Evolutionary conservation across 2,888 invertebrate species (phyloP).

Genomic region (Drosophila ezoana): DNA sequence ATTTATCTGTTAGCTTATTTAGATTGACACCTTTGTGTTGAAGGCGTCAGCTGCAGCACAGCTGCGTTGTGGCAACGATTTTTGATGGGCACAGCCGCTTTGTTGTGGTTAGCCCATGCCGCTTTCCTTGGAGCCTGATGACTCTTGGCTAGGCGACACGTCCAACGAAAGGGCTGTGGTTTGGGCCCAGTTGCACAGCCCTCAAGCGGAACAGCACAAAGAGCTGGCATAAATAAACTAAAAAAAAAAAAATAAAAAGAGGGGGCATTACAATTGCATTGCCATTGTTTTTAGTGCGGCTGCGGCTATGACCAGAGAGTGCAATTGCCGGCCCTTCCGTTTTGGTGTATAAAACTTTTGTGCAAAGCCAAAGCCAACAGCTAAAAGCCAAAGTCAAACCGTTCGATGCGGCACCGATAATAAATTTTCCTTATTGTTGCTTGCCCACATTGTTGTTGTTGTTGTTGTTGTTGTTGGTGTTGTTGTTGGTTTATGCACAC

Average conservation of each 20-base stretch:
- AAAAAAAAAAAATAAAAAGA: conserved; percentile 26
- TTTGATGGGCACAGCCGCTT: conserved; percentile 32
- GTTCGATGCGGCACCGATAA: conserved; percentile 75
- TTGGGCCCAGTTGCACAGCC: conserved; percentile 20
- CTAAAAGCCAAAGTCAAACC: conserved; percentile 60
- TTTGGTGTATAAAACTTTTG: conserved; percentile 40
- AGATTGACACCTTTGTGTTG: conserved; percentile 16
- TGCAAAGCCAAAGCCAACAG: conserved; percentile 30
- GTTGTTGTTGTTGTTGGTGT: conserved; percentile 10
- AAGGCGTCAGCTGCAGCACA: conserved; percentile 34
- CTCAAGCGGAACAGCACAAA: conserved; percentile 45
- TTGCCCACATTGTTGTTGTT: conserved; percentile 44
- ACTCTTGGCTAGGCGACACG: conserved; percentile 52
- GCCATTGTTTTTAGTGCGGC: conserved; percentile 57
- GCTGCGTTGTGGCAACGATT: conserved; percentile 35
- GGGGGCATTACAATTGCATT: conserved; percentile 66
- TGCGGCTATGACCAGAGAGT: conserved; percentile 40
- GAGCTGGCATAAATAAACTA: conserved; percentile 5
- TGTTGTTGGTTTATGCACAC: conserved; percentile 63
- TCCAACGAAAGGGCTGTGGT: conserved; percentile 57
- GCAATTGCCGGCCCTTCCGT: conserved; percentile 73
- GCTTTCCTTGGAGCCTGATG: conserved; percentile 39
- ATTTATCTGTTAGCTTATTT: background rate
- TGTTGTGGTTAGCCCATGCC: conserved; percentile 61
- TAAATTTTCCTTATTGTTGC: conserved; percentile 76